phyloP scores from a whole-genome alignment of 2,797 vertebrate species.

The Falco berigora region DNA sequence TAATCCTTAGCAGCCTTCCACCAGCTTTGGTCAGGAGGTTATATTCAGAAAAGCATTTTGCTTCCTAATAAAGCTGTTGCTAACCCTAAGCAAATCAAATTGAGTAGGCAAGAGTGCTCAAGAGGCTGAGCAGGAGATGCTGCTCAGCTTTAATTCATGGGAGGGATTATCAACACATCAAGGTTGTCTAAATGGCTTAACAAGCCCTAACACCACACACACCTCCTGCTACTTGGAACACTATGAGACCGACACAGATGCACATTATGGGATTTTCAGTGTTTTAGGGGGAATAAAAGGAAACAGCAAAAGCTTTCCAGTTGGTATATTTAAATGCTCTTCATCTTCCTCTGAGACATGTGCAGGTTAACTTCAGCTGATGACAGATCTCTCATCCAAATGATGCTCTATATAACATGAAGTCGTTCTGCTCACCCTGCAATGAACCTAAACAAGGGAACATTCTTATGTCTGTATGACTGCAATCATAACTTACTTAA shows the following conservation, averaged over 20 bases:
- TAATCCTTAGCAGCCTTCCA: neutral
- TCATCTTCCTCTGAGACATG: constrained; percentile 26
- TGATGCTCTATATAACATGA: constrained; percentile 21
- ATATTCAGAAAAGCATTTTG: neutral
- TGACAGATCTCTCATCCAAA: constrained; percentile 33
- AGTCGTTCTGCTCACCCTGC: neutral
- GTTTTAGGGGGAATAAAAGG: constrained; percentile 8
- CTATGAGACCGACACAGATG: constrained; percentile 31
- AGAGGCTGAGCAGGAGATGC: neutral
- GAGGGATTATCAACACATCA: neutral
- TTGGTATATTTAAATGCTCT: constrained; percentile 35
- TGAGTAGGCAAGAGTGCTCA: neutral
- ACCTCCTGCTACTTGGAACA: neutral
- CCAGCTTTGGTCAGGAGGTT: neutral
- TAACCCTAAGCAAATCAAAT: neutral
- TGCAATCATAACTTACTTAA: neutral
- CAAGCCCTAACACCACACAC: neutral
- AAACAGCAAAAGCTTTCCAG: constrained; percentile 51
- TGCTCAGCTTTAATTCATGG: neutral
- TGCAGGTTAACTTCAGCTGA: constrained; percentile 50
- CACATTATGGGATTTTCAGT: constrained; percentile 12
- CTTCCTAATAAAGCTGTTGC: neutral
- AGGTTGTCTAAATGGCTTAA: neutral
- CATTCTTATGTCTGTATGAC: neutral
- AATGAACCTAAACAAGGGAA: neutral